These are phyloP conservation scores for Cheiracanthium punctorium DNA, from an alignment of 2,888 invertebrate genomes.

Conservation along the genomic window DNA sequence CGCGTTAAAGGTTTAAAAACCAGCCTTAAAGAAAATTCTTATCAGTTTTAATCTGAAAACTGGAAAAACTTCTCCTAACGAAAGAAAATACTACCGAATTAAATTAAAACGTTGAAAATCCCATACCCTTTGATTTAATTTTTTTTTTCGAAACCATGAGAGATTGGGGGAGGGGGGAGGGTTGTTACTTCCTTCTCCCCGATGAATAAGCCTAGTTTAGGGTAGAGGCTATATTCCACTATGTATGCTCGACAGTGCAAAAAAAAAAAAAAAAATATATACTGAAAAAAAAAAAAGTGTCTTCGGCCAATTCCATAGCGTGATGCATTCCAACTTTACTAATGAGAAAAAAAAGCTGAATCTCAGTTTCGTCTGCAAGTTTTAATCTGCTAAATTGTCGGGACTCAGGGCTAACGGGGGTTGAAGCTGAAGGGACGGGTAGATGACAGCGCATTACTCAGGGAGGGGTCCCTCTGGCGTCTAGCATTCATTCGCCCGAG, in stretches of 20 bases:
- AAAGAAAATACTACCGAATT: no score
- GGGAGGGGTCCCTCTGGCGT: conserved; percentile 49
- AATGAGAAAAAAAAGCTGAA: conserved; percentile 55
- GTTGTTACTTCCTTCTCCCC: background rate
- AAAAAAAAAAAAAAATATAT: no score
- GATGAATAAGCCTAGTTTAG: background rate
- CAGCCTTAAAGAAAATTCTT: no score
- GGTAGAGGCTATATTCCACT: no score
- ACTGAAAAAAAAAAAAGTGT: background rate
- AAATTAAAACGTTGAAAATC: no score
- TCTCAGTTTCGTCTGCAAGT: conserved; percentile 26
- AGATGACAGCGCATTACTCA: conserved; percentile 64
- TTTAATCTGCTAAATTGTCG: conserved; percentile 70
- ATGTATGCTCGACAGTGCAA: no score
- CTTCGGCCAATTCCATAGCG: background rate
- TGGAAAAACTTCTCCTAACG: no score
- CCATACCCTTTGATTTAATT: no score
- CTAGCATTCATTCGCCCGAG: conserved; percentile 33
- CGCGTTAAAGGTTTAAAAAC: no score
- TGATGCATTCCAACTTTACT: conserved; percentile 29
- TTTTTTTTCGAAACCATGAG: no score
- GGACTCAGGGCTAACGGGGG: background rate
- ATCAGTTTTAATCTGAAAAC: no score
- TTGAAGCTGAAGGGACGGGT: conserved; percentile 19
- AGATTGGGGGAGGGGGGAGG: no score